A percentile compares a stretch with the other conserved stretches of the same genome.
phyloP scores from a whole-genome alignment of 2,797 vertebrate genomes.

The Lacerta agilis region DNA sequence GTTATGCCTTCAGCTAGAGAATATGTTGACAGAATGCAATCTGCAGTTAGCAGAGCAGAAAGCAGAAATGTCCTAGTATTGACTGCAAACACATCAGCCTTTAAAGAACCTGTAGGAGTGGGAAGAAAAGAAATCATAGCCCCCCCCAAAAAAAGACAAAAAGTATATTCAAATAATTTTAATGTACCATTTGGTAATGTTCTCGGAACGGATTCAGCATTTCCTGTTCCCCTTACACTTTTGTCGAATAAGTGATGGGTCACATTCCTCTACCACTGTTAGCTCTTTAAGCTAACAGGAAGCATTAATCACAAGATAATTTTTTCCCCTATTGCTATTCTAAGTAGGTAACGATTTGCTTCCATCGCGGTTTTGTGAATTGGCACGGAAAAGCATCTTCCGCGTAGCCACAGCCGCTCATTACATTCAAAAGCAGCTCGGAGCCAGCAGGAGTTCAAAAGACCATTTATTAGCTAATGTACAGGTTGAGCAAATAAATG shows the following conservation, averaged over 20 bases:
- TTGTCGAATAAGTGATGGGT: constrained; percentile 63
- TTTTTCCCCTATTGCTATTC: constrained; percentile 42
- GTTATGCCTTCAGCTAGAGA: constrained; percentile 31
- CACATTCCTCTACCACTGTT: constrained; percentile 66
- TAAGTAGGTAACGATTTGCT: constrained; percentile 17
- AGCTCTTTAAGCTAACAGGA: constrained; percentile 55
- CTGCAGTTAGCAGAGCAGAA: constrained; percentile 25
- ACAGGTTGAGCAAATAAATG: background rate
- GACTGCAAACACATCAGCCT: constrained; percentile 19
- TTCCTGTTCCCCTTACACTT: constrained; percentile 58
- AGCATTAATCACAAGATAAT: constrained; percentile 59
- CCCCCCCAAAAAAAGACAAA: background rate
- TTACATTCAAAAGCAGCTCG: background rate
- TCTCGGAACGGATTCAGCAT: constrained; percentile 62
- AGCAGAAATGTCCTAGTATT: constrained; percentile 5
- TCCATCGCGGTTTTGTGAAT: background rate
- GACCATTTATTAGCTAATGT: background rate
- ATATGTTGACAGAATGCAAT: constrained; percentile 28
- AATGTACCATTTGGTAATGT: constrained; percentile 51
- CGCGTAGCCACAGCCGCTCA: background rate
- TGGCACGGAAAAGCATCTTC: background rate
- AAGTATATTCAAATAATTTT: constrained; percentile 12
- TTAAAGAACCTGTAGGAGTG: constrained; percentile 29
- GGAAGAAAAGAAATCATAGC: background rate
- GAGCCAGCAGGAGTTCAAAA: background rate